These are phyloP conservation scores for Argopecten irradians DNA, from an alignment of 1,140 invertebrate species.

Conservation along the genomic window DNA sequence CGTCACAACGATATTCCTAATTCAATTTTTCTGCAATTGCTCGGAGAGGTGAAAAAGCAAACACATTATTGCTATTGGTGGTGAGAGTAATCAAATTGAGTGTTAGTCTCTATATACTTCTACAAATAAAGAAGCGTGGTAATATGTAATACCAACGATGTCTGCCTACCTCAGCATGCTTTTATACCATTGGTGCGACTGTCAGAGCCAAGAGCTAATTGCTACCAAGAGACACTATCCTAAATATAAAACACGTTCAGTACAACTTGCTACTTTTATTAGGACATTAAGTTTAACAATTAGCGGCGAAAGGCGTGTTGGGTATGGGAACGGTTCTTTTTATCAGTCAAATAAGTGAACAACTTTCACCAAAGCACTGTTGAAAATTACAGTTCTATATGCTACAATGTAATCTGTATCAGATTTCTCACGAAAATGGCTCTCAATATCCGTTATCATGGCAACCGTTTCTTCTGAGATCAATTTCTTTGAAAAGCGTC, in stretches of 20 bases:
- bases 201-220: not conserved
- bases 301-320: not conserved
- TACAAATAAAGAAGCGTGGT: not conserved
- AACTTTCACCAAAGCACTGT: not conserved
- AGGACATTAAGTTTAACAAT: not conserved
- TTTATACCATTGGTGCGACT: not conserved
- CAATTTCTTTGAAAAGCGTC: not conserved
- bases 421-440: not conserved
- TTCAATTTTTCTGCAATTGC: not conserved
- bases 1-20: not conserved
- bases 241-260: not conserved
- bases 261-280: not conserved
- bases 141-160: not conserved
- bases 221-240: not conserved
- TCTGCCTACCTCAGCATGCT: not conserved
- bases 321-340: not conserved
- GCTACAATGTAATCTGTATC: not conserved
- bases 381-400: not conserved
- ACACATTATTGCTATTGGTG: not conserved
- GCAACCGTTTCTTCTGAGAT: not conserved
- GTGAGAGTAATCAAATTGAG: not conserved
- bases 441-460: not conserved
- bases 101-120: not conserved
- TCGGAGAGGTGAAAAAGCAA: not conserved
- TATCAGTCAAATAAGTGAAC: not conserved